A percentile compares a stretch with the other conserved stretches of the same genome.
These are phyloP conservation scores for Brachionus asplanchnoidis DNA, from an alignment of 1,140 invertebrate species.

Conservation along the genomic window DNA sequence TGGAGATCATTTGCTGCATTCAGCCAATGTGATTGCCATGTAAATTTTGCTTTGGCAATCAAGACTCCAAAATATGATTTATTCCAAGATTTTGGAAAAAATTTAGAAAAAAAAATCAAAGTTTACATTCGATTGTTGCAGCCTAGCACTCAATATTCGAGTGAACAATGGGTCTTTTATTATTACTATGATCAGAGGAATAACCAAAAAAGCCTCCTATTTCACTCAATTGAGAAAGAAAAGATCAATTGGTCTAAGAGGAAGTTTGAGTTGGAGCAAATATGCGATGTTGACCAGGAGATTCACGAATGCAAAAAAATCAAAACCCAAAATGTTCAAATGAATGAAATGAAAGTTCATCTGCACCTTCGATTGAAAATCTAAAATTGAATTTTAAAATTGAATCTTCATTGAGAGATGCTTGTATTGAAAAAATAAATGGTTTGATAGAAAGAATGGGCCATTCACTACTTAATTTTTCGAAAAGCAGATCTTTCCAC, in stretches of 20 bases:
- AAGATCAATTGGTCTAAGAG: no score
- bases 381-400: no score
- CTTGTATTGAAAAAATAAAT: not conserved
- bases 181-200: no score
- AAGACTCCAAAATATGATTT: not conserved
- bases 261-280: no score
- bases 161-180: not conserved
- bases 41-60: not conserved
- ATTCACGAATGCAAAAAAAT: no score
- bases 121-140: not conserved
- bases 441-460: not conserved
- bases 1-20: not conserved
- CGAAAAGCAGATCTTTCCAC: not conserved
- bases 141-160: not conserved
- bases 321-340: no score
- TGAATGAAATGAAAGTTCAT: no score
- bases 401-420: no score
- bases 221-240: no score
- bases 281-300: no score
- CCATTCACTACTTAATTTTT: not conserved
- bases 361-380: no score
- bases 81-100: not conserved
- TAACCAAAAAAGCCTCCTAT: no score
- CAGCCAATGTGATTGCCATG: not conserved
- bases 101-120: not conserved